Evolutionary conservation across 2,888 invertebrate species (phyloP), one percentile per base, ranked within the genome.

Genomic region (Empis livida): DNA sequence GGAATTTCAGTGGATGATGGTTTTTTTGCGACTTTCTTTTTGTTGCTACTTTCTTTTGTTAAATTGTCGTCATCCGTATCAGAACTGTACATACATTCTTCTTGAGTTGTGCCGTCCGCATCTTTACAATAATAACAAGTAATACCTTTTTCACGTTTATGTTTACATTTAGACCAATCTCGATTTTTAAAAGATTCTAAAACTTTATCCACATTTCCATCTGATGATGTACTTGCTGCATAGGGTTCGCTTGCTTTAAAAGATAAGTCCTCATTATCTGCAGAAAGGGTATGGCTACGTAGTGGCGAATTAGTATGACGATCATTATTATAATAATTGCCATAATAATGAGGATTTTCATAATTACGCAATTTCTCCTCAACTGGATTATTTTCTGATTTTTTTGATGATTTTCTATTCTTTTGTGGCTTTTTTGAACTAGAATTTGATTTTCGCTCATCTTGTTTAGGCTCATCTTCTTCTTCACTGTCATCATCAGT

Each of bases 61-160:
- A 16, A 43, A 13, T 17, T 38, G 1, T 17, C 11, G 3, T 39
- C 39, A 39, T 39, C 39, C 11, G 79, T 78, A 56, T 80, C 80
- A 1, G 81, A 80, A 10, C 83, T 75, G 64, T 78, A 85, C 78
- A 84, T 83, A 60, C 86, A 86, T 63, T 86, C 85, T 64, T 86
- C 85, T 57, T 84, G 78, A 62, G 81, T 79, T 44, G 79, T 71
- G 1, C 84, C 84, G 44, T 76, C 73, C 54, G 79, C 74, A 57
- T 84, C 82, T 5, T 77, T 67, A 61, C 86, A 86, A 55, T 80
- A 74, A 61, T 78, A 85, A 60, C 86, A 86, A 1, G 83, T 84
- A 82, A 85, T 82, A 38, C 82, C 80, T 10, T 49, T 49, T 58
- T 80, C 81, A 51, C 77, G 73, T 0, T 81, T 74, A 62, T 81